A percentile compares a stretch with the other conserved stretches of the same genome.
These are phyloP conservation scores for Gnathonemus echidnorhynchus DNA, from an alignment of 2,113 vertebrate genomes.

Conservation along the genomic window DNA sequence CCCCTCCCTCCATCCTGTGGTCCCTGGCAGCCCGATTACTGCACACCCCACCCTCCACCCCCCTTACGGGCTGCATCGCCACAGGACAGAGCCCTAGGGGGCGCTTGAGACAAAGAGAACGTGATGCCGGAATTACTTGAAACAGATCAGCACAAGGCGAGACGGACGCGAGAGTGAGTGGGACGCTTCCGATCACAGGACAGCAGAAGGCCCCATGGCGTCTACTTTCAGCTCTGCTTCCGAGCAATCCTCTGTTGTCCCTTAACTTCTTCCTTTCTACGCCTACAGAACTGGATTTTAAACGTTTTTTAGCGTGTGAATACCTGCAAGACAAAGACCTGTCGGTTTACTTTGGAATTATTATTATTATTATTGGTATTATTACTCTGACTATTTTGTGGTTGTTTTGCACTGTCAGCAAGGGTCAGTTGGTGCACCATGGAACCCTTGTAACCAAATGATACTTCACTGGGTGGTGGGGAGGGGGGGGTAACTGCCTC, in stretches of 20 bases:
- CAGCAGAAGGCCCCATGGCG: neutral
- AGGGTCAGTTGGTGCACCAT: constrained; percentile 29
- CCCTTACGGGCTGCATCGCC: constrained; percentile 11
- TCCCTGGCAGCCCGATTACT: constrained; percentile 11
- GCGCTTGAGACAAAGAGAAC: neutral
- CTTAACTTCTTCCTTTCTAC: constrained; percentile 31
- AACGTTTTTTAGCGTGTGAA: constrained; percentile 24
- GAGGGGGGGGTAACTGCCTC: constrained; percentile 35
- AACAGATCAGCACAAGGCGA: constrained; percentile 34
- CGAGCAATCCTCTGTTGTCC: constrained; percentile 20
- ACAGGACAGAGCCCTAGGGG: neutral
- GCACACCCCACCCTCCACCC: neutral
- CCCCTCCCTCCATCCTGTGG: constrained; percentile 25
- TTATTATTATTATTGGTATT: constrained; percentile 6
- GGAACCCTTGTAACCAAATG: constrained; percentile 38
- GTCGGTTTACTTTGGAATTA: neutral
- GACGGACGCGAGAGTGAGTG: neutral
- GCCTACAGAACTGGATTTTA: constrained; percentile 29
- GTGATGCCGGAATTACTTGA: constrained; percentile 45
- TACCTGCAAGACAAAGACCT: neutral
- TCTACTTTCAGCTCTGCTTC: constrained; percentile 28
- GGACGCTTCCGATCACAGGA: constrained; percentile 1
- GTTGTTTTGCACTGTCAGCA: constrained; percentile 36
- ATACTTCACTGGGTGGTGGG: constrained; percentile 13
- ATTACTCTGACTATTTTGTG: constrained; percentile 6